phyloP scores from a whole-genome alignment of 1,140 invertebrate genomes.

The Mesaphorura yosii region DNA sequence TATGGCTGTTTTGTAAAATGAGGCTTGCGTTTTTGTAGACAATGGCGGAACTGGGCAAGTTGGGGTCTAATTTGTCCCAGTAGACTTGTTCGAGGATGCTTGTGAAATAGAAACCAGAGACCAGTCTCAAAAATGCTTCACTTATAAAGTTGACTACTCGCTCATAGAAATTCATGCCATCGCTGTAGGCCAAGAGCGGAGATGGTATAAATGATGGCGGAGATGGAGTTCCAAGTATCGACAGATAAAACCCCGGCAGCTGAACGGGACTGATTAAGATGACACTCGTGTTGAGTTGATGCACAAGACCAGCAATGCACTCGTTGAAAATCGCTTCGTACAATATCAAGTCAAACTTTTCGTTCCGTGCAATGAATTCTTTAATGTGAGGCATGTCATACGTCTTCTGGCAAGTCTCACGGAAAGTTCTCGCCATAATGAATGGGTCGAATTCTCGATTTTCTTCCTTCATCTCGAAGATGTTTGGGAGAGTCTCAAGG shows the following conservation, averaged over 20 bases:
- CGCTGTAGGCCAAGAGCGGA: background rate
- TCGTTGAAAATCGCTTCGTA: slow-evolving; percentile 12
- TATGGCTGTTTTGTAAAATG: slow-evolving; percentile 47
- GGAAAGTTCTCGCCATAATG: background rate
- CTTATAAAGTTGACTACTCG: slow-evolving; percentile 7
- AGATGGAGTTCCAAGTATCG: slow-evolving; percentile 4
- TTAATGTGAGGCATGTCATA: background rate
- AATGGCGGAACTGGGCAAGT: slow-evolving; percentile 38
- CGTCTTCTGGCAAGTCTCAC: background rate
- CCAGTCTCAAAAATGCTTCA: slow-evolving; percentile 27
- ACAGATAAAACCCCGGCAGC: background rate
- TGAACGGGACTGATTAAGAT: slow-evolving; percentile 11
- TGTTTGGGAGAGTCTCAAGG: background rate
- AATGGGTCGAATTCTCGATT: background rate
- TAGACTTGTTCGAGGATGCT: slow-evolving; percentile 24
- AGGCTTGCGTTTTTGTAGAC: slow-evolving; percentile 41
- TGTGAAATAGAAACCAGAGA: background rate
- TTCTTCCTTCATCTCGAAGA: background rate
- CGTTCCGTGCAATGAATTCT: background rate
- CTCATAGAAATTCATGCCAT: slow-evolving; percentile 15
- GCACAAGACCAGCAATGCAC: slow-evolving; percentile 14
- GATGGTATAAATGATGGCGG: slow-evolving; percentile 20
- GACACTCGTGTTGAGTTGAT: slow-evolving; percentile 13
- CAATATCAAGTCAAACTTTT: slow-evolving; percentile 15
- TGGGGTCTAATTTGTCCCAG: slow-evolving; percentile 29